Evolutionary conservation across 2,888 invertebrate genomes (phyloP).

Genomic region (Dastarcus helophoroides): DNA sequence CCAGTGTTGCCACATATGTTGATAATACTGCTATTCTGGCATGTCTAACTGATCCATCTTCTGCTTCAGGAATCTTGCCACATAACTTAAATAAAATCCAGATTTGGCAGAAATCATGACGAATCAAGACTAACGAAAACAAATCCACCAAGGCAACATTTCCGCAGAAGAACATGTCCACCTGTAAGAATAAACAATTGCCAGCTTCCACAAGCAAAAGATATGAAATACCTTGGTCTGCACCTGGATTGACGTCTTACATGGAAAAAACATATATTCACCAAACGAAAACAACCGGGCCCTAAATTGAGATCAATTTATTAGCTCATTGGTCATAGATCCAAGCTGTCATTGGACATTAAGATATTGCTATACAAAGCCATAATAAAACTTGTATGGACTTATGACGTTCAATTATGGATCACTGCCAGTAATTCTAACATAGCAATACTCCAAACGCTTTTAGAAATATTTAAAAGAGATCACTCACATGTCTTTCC

Average conservation of each 20-base stretch:
- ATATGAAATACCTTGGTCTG: constrained; percentile 11
- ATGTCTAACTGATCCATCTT: constrained; percentile 10
- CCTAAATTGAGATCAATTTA: no score
- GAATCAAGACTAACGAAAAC: constrained; percentile 2
- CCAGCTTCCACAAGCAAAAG: constrained; percentile 10
- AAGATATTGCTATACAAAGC: background rate
- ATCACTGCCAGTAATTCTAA: no score
- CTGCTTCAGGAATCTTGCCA: constrained; percentile 16
- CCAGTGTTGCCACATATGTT: constrained; percentile 14
- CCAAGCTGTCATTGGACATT: background rate
- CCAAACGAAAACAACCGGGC: no score
- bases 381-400: constrained; percentile 1
- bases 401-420: no score
- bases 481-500: no score
- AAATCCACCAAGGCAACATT: background rate
- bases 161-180: no score
- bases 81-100: constrained; percentile 13
- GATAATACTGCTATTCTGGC: constrained; percentile 15
- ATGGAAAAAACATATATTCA: constrained; percentile 2
- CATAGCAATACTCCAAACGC: no score
- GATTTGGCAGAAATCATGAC: constrained; percentile 16
- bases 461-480: no score
- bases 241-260: constrained; percentile 4
- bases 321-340: background rate
- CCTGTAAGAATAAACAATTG: constrained; percentile 3